Evolutionary conservation across 2,113 vertebrate species (phyloP), one percentile per base, ranked within the genome.

Genomic region (Hemicordylus capensis): DNA sequence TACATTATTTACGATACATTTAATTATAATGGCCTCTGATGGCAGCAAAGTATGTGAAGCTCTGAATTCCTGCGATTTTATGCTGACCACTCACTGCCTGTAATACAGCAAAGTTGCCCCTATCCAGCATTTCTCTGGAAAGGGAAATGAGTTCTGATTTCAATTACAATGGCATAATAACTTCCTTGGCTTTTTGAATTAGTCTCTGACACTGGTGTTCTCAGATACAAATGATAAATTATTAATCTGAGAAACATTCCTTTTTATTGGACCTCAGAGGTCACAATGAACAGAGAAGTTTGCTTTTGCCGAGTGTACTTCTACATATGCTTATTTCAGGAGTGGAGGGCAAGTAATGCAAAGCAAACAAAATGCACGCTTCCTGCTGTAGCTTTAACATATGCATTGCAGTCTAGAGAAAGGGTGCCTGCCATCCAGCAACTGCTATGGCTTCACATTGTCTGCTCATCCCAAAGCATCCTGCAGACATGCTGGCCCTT

Each of bases 181-280:
- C 74, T 87, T 79, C 87, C 93, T 90, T 80, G 92, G 89, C 15
- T 83, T 90, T 64, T 90, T 90, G 84, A 88, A 93, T 90, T 92
- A 88, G 88, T 48, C 79, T 87, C 51, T 82, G 89, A 85, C 89
- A 74, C 72, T 69, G 54, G 74, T 89, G 85, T 59, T 87, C n/a
- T 80, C 72, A 93, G 31, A 76, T 63, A 75, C 91, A 91, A 93
- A 88, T 90, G 94, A 89, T 93, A 90, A 93, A 92, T 90, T 87
- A 20, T 59, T 48, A 88, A 86, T 87, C 88, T 90, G 84, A 87
- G 51, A 66, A 84, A 66, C 61, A n/a, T 76, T 76, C 48, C 56
- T 80, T 34, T 48, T 83, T 14, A 76, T 64, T 54, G 7, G 26
- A n/a, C 17, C 26, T 76, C 37, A 46, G 44, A n/a, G 61, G 24